Percentiles rank a stretch among this genome's conserved stretches.
These are phyloP conservation scores for Nothoprocta pentlandii DNA, from an alignment of 2,113 vertebrate genomes.

Conservation along the genomic window DNA sequence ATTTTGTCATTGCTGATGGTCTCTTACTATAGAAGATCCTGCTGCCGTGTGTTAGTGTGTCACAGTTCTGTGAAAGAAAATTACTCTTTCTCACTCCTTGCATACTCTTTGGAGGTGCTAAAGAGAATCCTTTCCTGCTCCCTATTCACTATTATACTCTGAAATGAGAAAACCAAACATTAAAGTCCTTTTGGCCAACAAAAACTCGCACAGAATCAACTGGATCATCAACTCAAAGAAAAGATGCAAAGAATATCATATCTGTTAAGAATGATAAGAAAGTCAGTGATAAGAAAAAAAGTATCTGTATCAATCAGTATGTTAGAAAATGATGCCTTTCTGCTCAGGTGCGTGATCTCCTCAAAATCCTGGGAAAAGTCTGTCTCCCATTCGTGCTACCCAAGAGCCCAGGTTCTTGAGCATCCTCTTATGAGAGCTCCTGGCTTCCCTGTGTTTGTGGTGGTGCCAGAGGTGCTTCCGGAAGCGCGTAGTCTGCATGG, in stretches of 20 bases:
- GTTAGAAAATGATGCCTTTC: not conserved
- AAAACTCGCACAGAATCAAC: not conserved
- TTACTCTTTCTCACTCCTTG: not conserved
- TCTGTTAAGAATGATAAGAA: not conserved
- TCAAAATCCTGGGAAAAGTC: not conserved
- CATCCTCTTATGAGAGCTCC: not conserved
- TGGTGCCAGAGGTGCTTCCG: constrained; percentile 17
- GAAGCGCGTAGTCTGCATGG: constrained; percentile 2
- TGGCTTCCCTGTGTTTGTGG: not conserved
- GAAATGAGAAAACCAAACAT: not conserved
- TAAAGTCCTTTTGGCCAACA: not conserved
- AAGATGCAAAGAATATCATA: not conserved
- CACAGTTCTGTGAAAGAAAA: not conserved
- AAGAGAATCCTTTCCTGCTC: not conserved
- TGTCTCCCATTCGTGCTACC: not conserved
- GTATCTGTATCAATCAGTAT: not conserved
- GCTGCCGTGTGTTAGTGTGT: not conserved
- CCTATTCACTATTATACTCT: not conserved
- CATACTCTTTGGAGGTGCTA: not conserved
- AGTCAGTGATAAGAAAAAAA: not conserved
- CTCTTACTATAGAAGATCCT: not conserved
- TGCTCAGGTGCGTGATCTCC: not conserved
- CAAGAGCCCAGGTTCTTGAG: not conserved
- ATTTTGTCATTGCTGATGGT: not conserved
- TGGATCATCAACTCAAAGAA: not conserved